Base-by-base conservation (phyloP, 2,888 invertebrate species). In the Diploptera punctata region DNA sequence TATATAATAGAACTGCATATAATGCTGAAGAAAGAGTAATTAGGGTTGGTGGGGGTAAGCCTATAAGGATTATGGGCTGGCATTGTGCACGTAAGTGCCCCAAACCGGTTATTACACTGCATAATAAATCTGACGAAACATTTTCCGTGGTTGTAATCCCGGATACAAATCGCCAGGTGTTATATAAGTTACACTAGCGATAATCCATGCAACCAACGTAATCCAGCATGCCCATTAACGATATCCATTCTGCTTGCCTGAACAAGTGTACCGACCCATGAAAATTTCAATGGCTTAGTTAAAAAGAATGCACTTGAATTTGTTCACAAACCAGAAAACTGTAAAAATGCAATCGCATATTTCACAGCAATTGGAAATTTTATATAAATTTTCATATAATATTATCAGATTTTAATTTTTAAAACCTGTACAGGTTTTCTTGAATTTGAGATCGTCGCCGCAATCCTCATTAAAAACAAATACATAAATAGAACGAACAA, bases 111-210 rank as follows among this genome's bases (percentile, higher is more conserved):
- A 52, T 52, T 52, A 18, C 21, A 16, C 19, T 9, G 19, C 52
- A 21, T 52, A 52, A 52, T 52, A 52, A 52, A 52, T 52, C 52
- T 52, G 52, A 21, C 19, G 52, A 24, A 52, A 21, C 21, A 52
- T 52, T 52, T 52, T 52, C n/a, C 21, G 9, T 52, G 24, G 9
- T 52, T 52, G 52, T 52, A 52, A 52, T 52, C 52, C 52, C 52
- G 21, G 18, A 9, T 52, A 52, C 52, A 52, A 52, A 52, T 52
- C 52, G 52, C 52, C 52, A 52, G 52, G 52, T 52, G 52, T 52
- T 52, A 21, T n/a, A n/a, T 52, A 52, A 52, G 21, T 52, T 52
- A 52, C 52, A 52, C 52, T 19, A 24, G 52, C 24, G 52, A 9
- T 52, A 52, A 52, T 52, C 52, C 52, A 3, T 13, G 21, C 19